Base-by-base conservation (phyloP, 2,113 vertebrate genomes). In the Equus quagga region DNA sequence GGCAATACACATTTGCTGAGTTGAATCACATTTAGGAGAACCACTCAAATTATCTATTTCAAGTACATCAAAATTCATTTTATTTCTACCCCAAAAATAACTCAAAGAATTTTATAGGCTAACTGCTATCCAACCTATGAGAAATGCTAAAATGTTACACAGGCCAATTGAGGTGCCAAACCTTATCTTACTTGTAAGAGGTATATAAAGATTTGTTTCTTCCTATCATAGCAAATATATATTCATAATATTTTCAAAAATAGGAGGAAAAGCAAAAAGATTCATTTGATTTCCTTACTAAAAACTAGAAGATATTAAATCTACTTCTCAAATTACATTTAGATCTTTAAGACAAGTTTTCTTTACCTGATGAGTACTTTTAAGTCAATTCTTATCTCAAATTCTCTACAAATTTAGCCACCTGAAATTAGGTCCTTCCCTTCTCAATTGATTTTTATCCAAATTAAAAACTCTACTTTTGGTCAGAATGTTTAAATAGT, bases 71-170 rank as follows among this genome's bases (percentile, higher is more conserved):
- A 96, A 89, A 78, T 69, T 51, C 2, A 49, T 89, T 64, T 64
- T 78, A 89, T 44, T 76, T 89, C 78, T 78, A 51, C 19, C 23
- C 14, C 54, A 26, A 93, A 76, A 93, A 62, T 4, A 76, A 4
- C 41, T 89, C 62, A 78, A 89, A 78, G 62, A 62, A 51, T 60
- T 69, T 78, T 83, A 83, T 1, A 81, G 31, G 24, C 9, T 89
- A 89, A 78, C 0, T 84, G 62, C 15, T 58, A 41, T 49, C 82
- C 24, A 78, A 87, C 31, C 26, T 70, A n/a, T 69, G 13, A 93
- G 79, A 89, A 89, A 89, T 4, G 36, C 24, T 89, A 89, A 91
- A 94, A 83, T 76, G 62, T 64, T 62, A 72, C n/a, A 64, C 93
- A 60, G 41, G 23, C 54, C 46, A 87, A 82, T 0, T 41, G 12